These are phyloP conservation scores for Drosophila quadrilineata DNA, from an alignment of 1,140 invertebrate genomes.

Conservation along the genomic window DNA sequence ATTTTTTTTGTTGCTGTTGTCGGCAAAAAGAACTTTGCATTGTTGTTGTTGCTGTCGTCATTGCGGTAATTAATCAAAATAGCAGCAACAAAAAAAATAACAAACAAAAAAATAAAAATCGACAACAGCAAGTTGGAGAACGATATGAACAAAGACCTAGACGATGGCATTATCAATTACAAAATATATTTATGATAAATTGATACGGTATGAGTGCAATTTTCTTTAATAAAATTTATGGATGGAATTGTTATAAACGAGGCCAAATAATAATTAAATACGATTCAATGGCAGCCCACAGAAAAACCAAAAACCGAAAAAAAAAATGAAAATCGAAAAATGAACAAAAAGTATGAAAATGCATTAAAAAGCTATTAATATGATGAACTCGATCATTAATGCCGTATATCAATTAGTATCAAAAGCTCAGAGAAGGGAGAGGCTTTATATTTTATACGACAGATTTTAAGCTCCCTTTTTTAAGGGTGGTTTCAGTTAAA, in stretches of 20 bases:
- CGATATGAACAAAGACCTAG: conserved; percentile 46
- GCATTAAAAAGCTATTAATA: conserved; percentile 40
- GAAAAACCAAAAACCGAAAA: no score
- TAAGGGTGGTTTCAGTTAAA: no score
- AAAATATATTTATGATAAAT: conserved; percentile 69
- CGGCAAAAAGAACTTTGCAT: no score
- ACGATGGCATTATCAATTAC: conserved; percentile 74
- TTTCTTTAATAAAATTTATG: conserved; percentile 72
- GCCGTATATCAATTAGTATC: conserved; percentile 5
- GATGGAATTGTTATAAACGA: conserved; percentile 57
- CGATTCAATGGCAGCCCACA: conserved; percentile 26
- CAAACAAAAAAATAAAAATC: no score
- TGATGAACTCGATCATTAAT: conserved; percentile 13
- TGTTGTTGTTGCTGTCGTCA: conserved; percentile 54
- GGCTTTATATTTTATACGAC: no score
- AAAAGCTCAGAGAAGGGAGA: background rate
- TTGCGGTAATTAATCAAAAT: conserved; percentile 74
- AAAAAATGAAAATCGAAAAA: no score
- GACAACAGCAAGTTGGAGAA: no score
- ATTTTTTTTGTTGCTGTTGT: conserved; percentile 40
- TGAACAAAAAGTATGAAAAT: no score
- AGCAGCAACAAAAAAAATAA: no score
- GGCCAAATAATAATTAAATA: conserved; percentile 59
- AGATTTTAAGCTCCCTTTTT: no score
- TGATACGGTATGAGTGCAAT: conserved; percentile 42